These are phyloP conservation scores for Emys orbicularis DNA, from an alignment of 2,797 vertebrate genomes.

Conservation along the genomic window DNA sequence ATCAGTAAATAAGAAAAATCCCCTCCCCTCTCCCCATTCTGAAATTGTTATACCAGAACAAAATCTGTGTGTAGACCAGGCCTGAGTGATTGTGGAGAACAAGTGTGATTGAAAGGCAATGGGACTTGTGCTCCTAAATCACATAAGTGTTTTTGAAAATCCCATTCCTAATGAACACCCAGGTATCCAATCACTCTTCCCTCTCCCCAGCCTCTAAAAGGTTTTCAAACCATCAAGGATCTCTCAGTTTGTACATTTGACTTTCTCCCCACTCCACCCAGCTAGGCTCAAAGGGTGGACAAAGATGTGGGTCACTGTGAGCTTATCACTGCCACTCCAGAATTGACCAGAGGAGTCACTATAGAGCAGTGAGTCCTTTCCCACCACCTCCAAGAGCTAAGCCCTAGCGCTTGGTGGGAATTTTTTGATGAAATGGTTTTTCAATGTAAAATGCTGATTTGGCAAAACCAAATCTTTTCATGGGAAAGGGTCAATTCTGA, in stretches of 20 bases:
- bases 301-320: accelerated
- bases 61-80: not conserved
- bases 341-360: no score
- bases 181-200: no score
- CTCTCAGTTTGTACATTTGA: not conserved
- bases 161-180: no score
- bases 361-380: not conserved
- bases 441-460: not conserved
- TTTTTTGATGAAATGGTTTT: not conserved
- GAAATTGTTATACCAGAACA: not conserved
- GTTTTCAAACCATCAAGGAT: not conserved
- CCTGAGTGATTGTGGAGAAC: not conserved
- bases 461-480: not conserved
- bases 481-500: not conserved
- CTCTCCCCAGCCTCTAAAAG: not conserved
- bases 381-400: not conserved
- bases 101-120: not conserved
- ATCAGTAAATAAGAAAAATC: not conserved
- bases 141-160: no score
- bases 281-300: not conserved
- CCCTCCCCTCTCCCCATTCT: not conserved
- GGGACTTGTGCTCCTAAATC: not conserved
- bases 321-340: not conserved
- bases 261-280: not conserved
- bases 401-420: not conserved